These are phyloP conservation scores for Bedellia somnulentella DNA, from an alignment of 2,888 invertebrate species.

Conservation along the genomic window DNA sequence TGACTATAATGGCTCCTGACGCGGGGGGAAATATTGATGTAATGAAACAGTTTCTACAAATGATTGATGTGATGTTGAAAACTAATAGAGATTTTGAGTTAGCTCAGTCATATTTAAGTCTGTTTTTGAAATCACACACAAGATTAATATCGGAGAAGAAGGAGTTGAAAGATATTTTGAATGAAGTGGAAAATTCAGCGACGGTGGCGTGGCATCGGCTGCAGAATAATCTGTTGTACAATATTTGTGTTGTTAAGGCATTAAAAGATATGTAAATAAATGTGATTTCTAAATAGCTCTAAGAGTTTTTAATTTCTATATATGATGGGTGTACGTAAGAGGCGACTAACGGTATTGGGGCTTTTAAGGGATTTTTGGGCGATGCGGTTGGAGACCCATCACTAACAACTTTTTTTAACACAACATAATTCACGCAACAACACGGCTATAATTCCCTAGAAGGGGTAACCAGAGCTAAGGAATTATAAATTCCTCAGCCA, in stretches of 20 bases:
- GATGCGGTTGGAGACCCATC: too few relatives aligned
- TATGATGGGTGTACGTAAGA: too few relatives aligned
- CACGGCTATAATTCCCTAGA: too few relatives aligned
- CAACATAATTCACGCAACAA: too few relatives aligned
- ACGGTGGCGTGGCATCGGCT: constrained; percentile 66
- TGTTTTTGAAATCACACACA: constrained; percentile 84
- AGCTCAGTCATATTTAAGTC: constrained; percentile 83
- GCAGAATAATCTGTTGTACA: constrained; percentile 71
- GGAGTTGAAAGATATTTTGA: constrained; percentile 56
- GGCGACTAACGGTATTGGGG: too few relatives aligned
- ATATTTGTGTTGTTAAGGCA: constrained; percentile 74
- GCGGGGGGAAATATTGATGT: constrained; percentile 70
- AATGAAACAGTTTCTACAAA: constrained; percentile 77
- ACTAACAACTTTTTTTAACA: too few relatives aligned
- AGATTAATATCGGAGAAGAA: constrained; percentile 57
- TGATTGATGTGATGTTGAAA: constrained; percentile 70
- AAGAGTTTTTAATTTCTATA: too few relatives aligned
- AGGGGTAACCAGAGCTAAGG: too few relatives aligned
- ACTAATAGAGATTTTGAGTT: constrained; percentile 86
- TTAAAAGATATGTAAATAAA: constrained; percentile 64
- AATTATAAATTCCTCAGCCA: too few relatives aligned
- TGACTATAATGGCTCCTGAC: constrained; percentile 76
- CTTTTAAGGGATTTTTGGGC: too few relatives aligned
- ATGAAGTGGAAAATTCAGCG: constrained; percentile 61
- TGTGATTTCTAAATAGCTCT: too few relatives aligned